Percentiles rank a stretch among this genome's conserved stretches.
These are phyloP conservation scores for Tupiocoris notatus DNA, from an alignment of 2,888 invertebrate species.

Conservation along the genomic window DNA sequence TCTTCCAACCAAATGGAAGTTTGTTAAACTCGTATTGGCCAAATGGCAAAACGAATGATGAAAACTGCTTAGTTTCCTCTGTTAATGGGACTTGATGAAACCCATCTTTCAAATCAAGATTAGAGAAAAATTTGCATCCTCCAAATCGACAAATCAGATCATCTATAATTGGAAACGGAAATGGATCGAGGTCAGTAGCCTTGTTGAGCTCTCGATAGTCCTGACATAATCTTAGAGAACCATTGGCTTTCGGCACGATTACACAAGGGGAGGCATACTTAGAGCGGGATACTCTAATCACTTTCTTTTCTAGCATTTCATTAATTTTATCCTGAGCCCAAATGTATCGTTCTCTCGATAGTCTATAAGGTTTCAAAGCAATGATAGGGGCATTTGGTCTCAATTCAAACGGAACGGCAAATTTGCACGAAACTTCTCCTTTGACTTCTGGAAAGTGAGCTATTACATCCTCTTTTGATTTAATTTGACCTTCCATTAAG, in stretches of 20 bases:
- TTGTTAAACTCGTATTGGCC: constrained; percentile 14
- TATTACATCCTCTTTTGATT: not conserved
- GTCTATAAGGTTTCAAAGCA: constrained; percentile 6
- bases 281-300: not conserved
- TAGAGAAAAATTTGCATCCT: constrained; percentile 16
- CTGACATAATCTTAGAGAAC: constrained; percentile 17
- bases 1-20: constrained; percentile 21
- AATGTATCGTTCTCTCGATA: not conserved
- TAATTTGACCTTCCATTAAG: not conserved
- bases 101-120: not conserved
- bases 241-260: constrained; percentile 14
- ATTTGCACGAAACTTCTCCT: not conserved
- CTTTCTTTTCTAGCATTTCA: not conserved
- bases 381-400: not conserved
- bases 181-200: constrained; percentile 16
- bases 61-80: constrained; percentile 6
- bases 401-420: not conserved
- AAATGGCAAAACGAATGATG: constrained; percentile 5
- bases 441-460: not conserved
- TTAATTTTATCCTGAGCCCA: constrained; percentile 3
- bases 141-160: constrained; percentile 15
- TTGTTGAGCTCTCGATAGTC: constrained; percentile 18
- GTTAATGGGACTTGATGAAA: constrained; percentile 4
- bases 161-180: constrained; percentile 28
- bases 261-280: constrained; percentile 14